Percentiles rank a stretch among this genome's conserved stretches.
Conservation (phyloP, 2,113 vertebrate genomes). For the Redunca redunca region DNA sequence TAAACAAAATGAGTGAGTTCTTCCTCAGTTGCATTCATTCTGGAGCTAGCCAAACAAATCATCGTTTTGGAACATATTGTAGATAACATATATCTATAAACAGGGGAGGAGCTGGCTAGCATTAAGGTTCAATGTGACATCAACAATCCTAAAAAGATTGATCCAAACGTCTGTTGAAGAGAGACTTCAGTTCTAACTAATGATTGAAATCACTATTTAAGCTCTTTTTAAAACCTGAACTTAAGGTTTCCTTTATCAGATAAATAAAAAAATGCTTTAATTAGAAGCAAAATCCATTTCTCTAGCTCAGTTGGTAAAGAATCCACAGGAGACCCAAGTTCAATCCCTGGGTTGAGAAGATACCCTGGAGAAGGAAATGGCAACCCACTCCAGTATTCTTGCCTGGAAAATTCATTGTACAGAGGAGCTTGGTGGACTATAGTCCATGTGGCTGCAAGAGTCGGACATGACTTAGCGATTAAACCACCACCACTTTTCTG, state of each 20-base stretch:
- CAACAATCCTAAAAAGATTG: background rate
- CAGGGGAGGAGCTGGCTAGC: background rate
- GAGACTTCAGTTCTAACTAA: background rate
- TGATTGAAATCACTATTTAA: background rate
- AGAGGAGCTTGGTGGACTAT: background rate
- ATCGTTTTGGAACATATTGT: background rate
- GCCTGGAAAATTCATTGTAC: background rate
- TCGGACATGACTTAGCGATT: background rate
- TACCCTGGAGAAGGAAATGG: background rate
- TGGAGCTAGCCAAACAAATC: background rate
- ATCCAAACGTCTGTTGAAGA: background rate
- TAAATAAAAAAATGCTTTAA: background rate
- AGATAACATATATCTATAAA: background rate
- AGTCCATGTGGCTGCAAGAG: background rate
- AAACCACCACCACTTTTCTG: background rate
- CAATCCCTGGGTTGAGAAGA: background rate
- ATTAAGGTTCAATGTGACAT: background rate
- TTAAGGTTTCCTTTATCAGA: background rate
- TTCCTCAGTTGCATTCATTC: background rate
- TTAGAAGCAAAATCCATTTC: background rate
- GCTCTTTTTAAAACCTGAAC: background rate
- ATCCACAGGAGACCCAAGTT: background rate
- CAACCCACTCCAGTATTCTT: background rate
- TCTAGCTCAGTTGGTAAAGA: background rate
- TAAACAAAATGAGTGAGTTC: constrained; percentile 24